These are phyloP conservation scores for Pantherophis guttatus DNA, from an alignment of 2,113 vertebrate species.

Conservation along the genomic window DNA sequence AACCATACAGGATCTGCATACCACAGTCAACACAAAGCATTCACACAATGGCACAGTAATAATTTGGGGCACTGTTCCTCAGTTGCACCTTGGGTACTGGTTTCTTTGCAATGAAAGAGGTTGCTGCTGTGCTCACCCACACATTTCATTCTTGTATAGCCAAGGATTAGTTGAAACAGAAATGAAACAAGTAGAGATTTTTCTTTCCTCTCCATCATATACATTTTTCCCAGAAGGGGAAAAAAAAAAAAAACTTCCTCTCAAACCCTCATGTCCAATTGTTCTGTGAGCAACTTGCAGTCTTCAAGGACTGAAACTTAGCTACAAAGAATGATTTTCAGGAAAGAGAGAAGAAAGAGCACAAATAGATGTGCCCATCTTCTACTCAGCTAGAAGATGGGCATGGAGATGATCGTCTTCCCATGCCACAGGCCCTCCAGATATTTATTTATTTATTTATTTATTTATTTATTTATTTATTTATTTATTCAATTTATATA, in stretches of 20 bases:
- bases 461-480: no score
- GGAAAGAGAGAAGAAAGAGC: neutral
- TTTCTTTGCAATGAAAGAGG: neutral
- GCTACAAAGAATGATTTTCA: neutral
- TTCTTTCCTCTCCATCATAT: neutral
- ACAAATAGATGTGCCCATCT: neutral
- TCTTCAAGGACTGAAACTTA: neutral
- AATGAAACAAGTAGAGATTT: neutral
- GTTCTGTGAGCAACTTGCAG: neutral
- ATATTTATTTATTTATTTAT: no score
- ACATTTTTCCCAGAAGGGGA: neutral
- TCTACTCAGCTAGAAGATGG: neutral
- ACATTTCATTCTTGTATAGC: neutral
- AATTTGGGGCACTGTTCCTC: neutral
- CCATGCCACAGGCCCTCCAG: neutral
- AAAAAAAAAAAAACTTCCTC: neutral
- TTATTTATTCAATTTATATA: no score
- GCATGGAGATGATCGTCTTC: neutral
- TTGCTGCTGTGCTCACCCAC: neutral
- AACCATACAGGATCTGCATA: neutral
- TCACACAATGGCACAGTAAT: neutral
- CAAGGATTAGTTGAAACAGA: neutral
- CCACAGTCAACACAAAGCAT: neutral
- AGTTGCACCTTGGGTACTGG: neutral
- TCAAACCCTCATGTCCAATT: neutral